phyloP scores from a whole-genome alignment of 2,113 vertebrate species.

The Toxostoma redivivum region DNA sequence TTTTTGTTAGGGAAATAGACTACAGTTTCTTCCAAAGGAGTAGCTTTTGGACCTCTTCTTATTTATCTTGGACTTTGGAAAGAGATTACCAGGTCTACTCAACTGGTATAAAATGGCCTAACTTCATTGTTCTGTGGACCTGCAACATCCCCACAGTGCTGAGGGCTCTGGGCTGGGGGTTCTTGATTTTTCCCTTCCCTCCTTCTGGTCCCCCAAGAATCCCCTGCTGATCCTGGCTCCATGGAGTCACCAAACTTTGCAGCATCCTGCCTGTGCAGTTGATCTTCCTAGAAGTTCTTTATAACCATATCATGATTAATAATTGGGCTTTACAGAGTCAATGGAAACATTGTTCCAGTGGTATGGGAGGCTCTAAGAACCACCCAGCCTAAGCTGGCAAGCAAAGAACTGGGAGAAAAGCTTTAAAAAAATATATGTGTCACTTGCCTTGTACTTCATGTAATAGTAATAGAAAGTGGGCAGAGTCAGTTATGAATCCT shows the following conservation, averaged over 20 bases:
- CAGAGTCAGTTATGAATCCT: background rate
- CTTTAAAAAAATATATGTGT: background rate
- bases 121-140: background rate
- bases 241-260: background rate
- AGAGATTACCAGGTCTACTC: background rate
- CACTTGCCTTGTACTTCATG: fast-evolving
- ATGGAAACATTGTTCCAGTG: background rate
- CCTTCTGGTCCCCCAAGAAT: background rate
- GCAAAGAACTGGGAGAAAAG: background rate
- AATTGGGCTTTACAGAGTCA: background rate
- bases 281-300: background rate
- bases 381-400: fast-evolving
- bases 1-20: background rate
- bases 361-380: background rate
- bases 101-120: background rate
- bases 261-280: background rate
- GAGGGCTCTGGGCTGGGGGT: background rate
- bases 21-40: background rate
- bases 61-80: background rate
- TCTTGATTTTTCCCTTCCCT: background rate
- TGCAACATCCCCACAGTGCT: background rate
- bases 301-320: background rate
- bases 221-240: background rate
- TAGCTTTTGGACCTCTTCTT: background rate
- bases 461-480: background rate